These are phyloP conservation scores for Molothrus ater DNA, from an alignment of 2,797 vertebrate species.

Conservation along the genomic window DNA sequence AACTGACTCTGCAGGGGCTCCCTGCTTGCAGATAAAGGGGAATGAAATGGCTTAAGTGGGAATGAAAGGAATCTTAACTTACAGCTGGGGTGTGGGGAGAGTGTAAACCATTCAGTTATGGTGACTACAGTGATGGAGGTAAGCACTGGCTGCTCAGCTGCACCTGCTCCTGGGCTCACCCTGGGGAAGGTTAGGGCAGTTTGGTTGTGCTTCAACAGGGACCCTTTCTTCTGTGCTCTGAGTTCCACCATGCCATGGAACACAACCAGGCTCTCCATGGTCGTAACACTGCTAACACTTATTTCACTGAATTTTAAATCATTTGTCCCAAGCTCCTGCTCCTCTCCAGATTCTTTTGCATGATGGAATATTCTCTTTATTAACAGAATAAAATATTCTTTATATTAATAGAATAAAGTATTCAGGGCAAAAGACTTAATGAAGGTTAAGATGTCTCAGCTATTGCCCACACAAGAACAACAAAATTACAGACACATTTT, in stretches of 20 bases:
- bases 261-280: background rate
- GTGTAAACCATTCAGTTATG: background rate
- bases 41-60: background rate
- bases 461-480: background rate
- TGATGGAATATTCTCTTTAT: background rate
- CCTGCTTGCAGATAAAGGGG: background rate
- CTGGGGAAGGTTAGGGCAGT: background rate
- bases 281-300: background rate
- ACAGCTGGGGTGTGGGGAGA: background rate
- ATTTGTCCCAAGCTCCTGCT: background rate
- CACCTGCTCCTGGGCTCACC: background rate
- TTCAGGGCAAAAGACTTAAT: background rate
- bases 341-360: background rate
- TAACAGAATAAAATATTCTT: constrained; percentile 10
- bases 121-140: background rate
- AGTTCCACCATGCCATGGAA: background rate
- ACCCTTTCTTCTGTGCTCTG: background rate
- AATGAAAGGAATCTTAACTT: background rate
- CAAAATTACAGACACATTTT: background rate
- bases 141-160: background rate
- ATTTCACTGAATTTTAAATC: background rate
- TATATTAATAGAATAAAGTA: constrained; percentile 10
- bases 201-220: background rate
- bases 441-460: background rate
- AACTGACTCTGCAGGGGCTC: background rate